Evolutionary conservation across 2,888 invertebrate species (phyloP).

Genomic region (Thera britannica): DNA sequence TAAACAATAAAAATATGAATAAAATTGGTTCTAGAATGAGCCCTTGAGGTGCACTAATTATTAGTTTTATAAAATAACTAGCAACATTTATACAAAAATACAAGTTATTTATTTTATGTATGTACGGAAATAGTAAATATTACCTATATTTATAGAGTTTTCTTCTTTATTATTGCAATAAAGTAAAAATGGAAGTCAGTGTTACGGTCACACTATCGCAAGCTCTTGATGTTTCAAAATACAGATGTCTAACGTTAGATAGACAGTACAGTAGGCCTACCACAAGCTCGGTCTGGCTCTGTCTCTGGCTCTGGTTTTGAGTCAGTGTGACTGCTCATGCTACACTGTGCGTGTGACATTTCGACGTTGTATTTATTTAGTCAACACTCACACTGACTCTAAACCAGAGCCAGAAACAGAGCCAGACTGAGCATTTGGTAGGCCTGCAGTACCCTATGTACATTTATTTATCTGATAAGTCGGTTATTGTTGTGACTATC

Average conservation of each 20-base stretch:
- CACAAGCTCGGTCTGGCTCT: too few relatives aligned
- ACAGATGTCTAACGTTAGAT: slow-evolving; percentile 18
- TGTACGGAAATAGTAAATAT: not conserved
- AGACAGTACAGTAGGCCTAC: not conserved
- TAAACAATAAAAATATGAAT: too few relatives aligned
- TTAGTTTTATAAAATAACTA: too few relatives aligned
- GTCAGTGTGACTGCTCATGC: too few relatives aligned
- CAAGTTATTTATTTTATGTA: not conserved
- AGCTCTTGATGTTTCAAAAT: slow-evolving; percentile 34
- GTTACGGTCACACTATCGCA: slow-evolving; percentile 49
- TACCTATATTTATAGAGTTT: not conserved
- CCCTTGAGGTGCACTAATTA: slow-evolving; percentile 2
- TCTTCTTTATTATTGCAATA: slow-evolving; percentile 4
- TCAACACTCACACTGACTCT: too few relatives aligned
- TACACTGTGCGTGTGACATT: too few relatives aligned
- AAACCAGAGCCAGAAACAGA: too few relatives aligned
- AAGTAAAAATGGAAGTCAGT: slow-evolving; percentile 45
- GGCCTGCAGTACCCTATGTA: not conserved
- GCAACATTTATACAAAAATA: too few relatives aligned
- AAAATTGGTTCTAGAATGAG: slow-evolving; percentile 1
- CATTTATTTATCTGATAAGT: slow-evolving; percentile 49
- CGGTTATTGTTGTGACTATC: slow-evolving; percentile 53
- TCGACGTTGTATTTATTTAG: too few relatives aligned
- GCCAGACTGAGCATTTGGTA: too few relatives aligned
- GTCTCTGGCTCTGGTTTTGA: too few relatives aligned